phyloP scores from a whole-genome alignment of 2,797 vertebrate genomes.

The Falco concolor region DNA sequence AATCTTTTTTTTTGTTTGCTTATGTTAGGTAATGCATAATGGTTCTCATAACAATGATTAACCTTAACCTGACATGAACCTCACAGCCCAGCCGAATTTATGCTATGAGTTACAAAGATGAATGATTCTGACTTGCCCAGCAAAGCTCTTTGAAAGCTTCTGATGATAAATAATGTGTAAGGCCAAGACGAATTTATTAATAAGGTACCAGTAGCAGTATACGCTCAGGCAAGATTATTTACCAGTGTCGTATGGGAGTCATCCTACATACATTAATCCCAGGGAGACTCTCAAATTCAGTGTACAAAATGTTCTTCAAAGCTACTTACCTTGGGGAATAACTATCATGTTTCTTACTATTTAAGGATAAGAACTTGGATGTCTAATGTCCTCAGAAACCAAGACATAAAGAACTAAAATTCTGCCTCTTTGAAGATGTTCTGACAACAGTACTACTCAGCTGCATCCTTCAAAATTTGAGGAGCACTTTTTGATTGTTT shows the following conservation, averaged over 20 bases:
- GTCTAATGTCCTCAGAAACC: neutral
- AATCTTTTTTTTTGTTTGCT: neutral
- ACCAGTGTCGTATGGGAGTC: neutral
- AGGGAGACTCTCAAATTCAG: neutral
- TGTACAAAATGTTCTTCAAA: conserved; percentile 1
- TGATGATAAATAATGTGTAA: neutral
- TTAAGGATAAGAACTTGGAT: neutral
- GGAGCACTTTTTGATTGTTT: neutral
- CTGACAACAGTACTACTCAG: neutral
- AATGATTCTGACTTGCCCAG: neutral
- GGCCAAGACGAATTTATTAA: conserved; percentile 12
- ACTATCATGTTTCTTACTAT: neutral
- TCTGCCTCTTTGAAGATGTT: neutral
- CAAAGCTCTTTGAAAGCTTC: neutral
- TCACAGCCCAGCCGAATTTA: neutral
- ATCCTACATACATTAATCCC: neutral
- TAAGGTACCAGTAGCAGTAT: neutral
- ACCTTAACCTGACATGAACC: neutral
- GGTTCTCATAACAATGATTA: neutral
- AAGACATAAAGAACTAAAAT: neutral
- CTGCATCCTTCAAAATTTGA: neutral
- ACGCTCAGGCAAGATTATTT: neutral
- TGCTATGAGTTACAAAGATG: neutral
- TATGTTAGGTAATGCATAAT: neutral
- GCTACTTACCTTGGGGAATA: neutral